phyloP scores from a whole-genome alignment of 23 tunicate species.

The Phallusia fumigata region DNA sequence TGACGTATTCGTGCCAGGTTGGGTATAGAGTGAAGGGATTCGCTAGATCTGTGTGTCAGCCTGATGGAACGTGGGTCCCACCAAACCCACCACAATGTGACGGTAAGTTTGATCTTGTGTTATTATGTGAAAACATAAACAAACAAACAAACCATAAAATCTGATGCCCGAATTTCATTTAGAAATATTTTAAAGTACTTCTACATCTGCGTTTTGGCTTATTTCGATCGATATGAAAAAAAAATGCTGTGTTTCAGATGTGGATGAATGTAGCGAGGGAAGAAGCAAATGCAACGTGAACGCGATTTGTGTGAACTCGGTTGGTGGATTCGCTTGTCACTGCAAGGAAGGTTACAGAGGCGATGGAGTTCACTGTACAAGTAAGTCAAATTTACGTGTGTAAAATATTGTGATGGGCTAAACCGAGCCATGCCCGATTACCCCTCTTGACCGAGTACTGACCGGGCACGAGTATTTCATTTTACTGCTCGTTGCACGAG shows the following conservation, averaged over 20 bases:
- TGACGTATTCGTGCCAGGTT: constrained; percentile 12
- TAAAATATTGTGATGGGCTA: neutral
- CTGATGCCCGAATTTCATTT: neutral
- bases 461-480: no score
- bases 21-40: constrained; percentile 12
- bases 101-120: no score
- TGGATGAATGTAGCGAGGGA: constrained; percentile 1
- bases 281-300: constrained; percentile 5
- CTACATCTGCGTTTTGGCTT: neutral
- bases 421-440: no score
- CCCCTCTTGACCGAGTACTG: no score
- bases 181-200: neutral
- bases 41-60: constrained; percentile 12
- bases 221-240: neutral
- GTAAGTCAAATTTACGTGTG: constrained; percentile 8
- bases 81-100: constrained; percentile 4
- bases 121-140: no score
- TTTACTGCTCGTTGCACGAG: no score
- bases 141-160: no score
- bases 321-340: constrained; percentile 13
- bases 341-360: constrained; percentile 28
- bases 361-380: constrained; percentile 19
- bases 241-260: neutral
- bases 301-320: constrained; percentile 15
- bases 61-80: constrained; percentile 24